Base-by-base conservation (phyloP, 2,888 invertebrate genomes). In the Lordiphosa fenestrarum region DNA sequence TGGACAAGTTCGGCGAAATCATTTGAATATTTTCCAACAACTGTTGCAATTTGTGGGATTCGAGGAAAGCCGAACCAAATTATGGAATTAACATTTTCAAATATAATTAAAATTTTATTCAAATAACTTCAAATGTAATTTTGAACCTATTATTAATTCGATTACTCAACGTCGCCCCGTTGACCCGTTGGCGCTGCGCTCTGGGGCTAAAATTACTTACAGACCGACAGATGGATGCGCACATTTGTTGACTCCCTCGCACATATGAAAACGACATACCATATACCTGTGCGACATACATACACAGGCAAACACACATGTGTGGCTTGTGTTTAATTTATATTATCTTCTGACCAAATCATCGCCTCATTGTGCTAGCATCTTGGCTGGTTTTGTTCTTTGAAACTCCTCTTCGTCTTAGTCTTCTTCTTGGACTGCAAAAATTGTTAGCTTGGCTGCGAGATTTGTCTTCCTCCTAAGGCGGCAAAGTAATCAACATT, bases 141-240 rank as follows among this genome's bases (percentile, higher is more conserved):
- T 84, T 69, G 71, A 51, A 51, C 66, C 67, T 73, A 84, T 85
- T 84, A 85, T 78, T 76, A 78, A 85, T 76, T 76, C 84, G 70
- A 82, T 84, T 82, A 73, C 84, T 62, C 86, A 81, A 85, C 57
- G 50, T 49, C 44, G 44, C 39, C 30, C 39, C 30, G 60, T n/a
- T 9, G 25, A 15, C 42, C 67, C 63, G 46, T 40, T 42, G 57
- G 66, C 76, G 36, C 10, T 53, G 33, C 25, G 25, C 25, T 25
- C 25, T 25, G 25, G 25, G 53, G 47, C 51, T 55, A 9, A 49
- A 51, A 39, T 63, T 48, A 69, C 59, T 69, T 55, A 76, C 62
- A 60, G 39, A 66, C 53, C 66, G 53, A 69, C 48, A 51, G 12
- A 41, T 35, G 19, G 12, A 41, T 35, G 19, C 30, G 25, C 6